phyloP scores from a whole-genome alignment of 2,113 vertebrate genomes.

The Lagopus leucura region DNA sequence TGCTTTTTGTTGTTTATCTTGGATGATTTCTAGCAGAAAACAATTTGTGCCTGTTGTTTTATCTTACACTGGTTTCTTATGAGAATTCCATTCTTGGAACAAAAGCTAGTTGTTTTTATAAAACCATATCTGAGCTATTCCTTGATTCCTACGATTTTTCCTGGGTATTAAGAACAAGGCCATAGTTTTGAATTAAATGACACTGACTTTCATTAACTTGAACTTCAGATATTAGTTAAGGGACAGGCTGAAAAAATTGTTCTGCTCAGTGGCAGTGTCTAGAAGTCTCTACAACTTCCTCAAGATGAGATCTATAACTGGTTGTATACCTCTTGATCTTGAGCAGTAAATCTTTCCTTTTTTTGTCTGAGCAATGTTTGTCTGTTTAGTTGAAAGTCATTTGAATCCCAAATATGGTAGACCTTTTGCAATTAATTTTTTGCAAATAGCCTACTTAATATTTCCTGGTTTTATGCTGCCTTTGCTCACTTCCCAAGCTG shows the following conservation, averaged over 20 bases:
- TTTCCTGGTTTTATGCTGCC: not conserved
- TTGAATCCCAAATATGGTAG: not conserved
- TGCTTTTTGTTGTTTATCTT: slow-evolving; percentile 35
- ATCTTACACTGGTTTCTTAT: not conserved
- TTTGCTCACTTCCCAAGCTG: not conserved
- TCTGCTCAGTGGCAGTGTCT: not conserved
- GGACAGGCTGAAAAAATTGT: not conserved
- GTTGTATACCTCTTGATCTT: not conserved
- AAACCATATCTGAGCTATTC: not conserved
- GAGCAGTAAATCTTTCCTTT: not conserved
- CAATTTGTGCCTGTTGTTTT: slow-evolving; percentile 40
- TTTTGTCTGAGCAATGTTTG: not conserved
- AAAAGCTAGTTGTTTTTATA: slow-evolving; percentile 34
- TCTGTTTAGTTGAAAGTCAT: not conserved
- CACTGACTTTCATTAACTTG: slow-evolving; percentile 19
- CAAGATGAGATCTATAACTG: not conserved
- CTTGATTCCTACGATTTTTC: slow-evolving; percentile 37
- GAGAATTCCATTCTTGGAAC: not conserved
- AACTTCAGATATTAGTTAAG: not conserved
- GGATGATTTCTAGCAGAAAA: slow-evolving; percentile 35
- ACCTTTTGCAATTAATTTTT: not conserved
- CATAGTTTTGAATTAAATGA: not conserved
- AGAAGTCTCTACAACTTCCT: not conserved
- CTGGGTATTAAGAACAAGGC: not conserved
- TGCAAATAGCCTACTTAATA: not conserved